Evolutionary conservation across 2,888 invertebrate species (phyloP).

Genomic region (Drosophila gaucha): DNA sequence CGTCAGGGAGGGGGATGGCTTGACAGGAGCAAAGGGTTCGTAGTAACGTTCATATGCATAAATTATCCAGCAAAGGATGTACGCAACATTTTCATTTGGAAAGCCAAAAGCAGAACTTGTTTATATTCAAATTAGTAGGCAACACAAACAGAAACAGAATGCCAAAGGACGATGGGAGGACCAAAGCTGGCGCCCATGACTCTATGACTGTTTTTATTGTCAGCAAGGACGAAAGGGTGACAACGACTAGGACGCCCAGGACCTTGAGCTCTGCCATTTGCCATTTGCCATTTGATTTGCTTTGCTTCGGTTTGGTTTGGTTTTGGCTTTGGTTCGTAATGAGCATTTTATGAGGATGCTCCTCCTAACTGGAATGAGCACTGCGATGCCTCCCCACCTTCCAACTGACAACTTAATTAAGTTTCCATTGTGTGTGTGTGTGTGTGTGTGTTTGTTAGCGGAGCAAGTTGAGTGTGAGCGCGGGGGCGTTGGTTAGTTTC

Average conservation of each 20-base stretch:
- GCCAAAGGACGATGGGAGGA: slow-evolving; percentile 13
- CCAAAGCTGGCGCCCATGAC: slow-evolving; percentile 23
- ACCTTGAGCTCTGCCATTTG: slow-evolving; percentile 59
- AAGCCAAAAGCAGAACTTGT: slow-evolving; percentile 73
- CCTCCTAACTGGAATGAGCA: slow-evolving; percentile 20
- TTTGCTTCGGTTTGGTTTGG: slow-evolving; percentile 48
- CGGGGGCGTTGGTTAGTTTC: slow-evolving; percentile 1
- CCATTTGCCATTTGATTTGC: slow-evolving; percentile 71
- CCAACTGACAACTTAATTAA: slow-evolving; percentile 76
- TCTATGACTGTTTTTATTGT: slow-evolving; percentile 51
- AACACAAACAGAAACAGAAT: slow-evolving; percentile 55
- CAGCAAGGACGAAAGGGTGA: slow-evolving; percentile 54
- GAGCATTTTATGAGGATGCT: slow-evolving; percentile 75
- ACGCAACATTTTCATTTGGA: slow-evolving; percentile 69
- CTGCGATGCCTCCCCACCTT: not conserved
- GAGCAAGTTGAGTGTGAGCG: not conserved
- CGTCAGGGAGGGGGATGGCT: slow-evolving; percentile 17
- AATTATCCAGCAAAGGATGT: slow-evolving; percentile 61
- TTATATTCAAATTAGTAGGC: slow-evolving; percentile 80
- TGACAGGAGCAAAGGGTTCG: slow-evolving; percentile 20
- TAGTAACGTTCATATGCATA: slow-evolving; percentile 66
- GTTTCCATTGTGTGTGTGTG: slow-evolving; percentile 69
- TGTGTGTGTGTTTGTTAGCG: slow-evolving; percentile 49
- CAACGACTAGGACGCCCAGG: slow-evolving; percentile 40
- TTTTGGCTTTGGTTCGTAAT: slow-evolving; percentile 51